Conservation (phyloP, 1,140 invertebrate genomes). For the Acromyrmex charruanus region DNA sequence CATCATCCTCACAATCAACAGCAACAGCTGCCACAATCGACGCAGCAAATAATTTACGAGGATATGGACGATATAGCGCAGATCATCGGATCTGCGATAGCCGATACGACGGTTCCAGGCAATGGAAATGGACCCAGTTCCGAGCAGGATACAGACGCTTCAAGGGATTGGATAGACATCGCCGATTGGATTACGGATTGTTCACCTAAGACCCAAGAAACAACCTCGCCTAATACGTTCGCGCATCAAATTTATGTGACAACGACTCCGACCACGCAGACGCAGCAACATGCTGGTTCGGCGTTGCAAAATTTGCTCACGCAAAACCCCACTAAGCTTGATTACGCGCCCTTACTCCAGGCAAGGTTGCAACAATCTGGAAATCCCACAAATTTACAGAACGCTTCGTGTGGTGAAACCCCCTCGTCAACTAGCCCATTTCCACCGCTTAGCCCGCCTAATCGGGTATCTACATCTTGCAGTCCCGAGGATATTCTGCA, state of each 20-base stretch:
- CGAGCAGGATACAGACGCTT: conserved; percentile 87
- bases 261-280: conserved; percentile 76
- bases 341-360: conserved; percentile 91
- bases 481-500: conserved; percentile 84
- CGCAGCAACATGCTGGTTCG: conserved; percentile 80
- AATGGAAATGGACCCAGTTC: conserved; percentile 89
- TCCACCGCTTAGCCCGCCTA: conserved; percentile 86
- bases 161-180: conserved; percentile 93
- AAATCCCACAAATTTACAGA: conserved; percentile 78
- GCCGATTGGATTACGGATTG: conserved; percentile 93
- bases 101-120: conserved; percentile 93
- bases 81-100: conserved; percentile 95
- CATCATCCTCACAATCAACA: conserved; percentile 81
- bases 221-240: conserved; percentile 80
- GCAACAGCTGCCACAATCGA: conserved; percentile 87
- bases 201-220: conserved; percentile 88
- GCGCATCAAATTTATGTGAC: conserved; percentile 80
- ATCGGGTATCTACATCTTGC: conserved; percentile 86
- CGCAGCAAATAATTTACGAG: conserved; percentile 88
- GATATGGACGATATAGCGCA: conserved; percentile 95
- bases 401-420: conserved; percentile 84
- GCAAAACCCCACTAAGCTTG: conserved; percentile 85
- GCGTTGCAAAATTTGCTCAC: conserved; percentile 91
- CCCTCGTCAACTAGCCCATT: conserved; percentile 87
- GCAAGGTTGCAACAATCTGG: conserved; percentile 86